phyloP scores from a whole-genome alignment of 2,113 vertebrate species.

The Catharus minimus region DNA sequence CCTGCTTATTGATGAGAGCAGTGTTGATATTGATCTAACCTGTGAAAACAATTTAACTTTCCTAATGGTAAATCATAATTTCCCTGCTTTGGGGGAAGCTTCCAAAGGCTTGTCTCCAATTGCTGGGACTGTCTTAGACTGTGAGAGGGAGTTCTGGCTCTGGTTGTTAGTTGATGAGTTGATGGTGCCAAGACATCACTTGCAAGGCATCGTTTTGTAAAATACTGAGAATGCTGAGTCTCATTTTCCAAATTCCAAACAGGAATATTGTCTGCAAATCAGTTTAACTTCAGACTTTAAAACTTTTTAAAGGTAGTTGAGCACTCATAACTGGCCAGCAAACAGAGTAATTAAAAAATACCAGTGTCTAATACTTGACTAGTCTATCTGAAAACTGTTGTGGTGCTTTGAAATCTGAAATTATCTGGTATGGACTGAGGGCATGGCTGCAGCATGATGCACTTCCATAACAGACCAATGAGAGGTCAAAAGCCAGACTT shows the following conservation, averaged over 20 bases:
- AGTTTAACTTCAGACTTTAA: not conserved
- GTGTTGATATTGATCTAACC: not conserved
- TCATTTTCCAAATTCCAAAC: not conserved
- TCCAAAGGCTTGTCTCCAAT: not conserved
- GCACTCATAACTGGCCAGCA: not conserved
- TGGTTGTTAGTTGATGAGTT: not conserved
- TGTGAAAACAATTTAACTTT: not conserved
- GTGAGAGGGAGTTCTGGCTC: not conserved
- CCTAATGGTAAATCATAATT: not conserved
- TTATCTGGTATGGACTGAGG: not conserved
- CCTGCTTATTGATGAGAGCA: not conserved
- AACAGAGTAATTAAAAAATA: not conserved
- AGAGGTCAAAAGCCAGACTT: not conserved
- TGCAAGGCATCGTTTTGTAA: not conserved
- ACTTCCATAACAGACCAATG: not conserved
- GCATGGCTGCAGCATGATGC: not conserved
- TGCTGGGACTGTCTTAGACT: not conserved
- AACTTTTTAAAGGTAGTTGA: not conserved
- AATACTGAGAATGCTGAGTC: not conserved
- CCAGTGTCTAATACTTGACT: not conserved
- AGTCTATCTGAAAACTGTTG: not conserved
- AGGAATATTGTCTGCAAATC: not conserved
- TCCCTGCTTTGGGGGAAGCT: not conserved
- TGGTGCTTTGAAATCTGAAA: not conserved
- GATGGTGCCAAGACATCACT: not conserved